Evolutionary conservation across 1,140 invertebrate genomes (phyloP).

Genomic region (Eumaeus atala): DNA sequence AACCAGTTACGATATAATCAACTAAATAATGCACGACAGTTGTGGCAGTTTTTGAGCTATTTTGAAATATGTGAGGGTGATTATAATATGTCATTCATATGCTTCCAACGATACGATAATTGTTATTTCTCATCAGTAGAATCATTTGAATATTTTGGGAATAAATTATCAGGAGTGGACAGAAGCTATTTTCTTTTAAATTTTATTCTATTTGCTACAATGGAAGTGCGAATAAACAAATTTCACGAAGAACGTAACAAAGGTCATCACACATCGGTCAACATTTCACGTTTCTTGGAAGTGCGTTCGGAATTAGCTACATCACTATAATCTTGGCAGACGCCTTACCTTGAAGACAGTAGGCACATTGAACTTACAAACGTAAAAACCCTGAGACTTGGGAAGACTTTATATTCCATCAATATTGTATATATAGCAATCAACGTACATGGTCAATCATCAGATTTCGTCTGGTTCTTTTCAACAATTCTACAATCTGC

Average conservation of each 20-base stretch:
- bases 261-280: neutral
- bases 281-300: slow-evolving; percentile 6
- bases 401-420: neutral
- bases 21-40: too few species aligned
- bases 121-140: too few species aligned
- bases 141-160: too few species aligned
- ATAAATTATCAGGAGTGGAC: too few species aligned
- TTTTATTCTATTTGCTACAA: neutral
- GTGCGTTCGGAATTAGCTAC: slow-evolving; percentile 7
- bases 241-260: neutral
- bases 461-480: too few species aligned
- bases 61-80: too few species aligned
- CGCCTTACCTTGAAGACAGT: slow-evolving; percentile 8
- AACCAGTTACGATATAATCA: neutral
- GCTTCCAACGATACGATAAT: too few species aligned
- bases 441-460: too few species aligned
- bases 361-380: slow-evolving; percentile 2
- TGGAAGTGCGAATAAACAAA: neutral
- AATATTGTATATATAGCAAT: neutral
- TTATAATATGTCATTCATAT: too few species aligned
- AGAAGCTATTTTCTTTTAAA: too few species aligned
- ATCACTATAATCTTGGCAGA: neutral
- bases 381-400: neutral
- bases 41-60: too few species aligned
- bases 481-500: too few species aligned